Percentiles rank a stretch among this genome's conserved stretches.
These are phyloP conservation scores for Calliopsis andreniformis DNA, from an alignment of 1,140 invertebrate species.

Conservation along the genomic window DNA sequence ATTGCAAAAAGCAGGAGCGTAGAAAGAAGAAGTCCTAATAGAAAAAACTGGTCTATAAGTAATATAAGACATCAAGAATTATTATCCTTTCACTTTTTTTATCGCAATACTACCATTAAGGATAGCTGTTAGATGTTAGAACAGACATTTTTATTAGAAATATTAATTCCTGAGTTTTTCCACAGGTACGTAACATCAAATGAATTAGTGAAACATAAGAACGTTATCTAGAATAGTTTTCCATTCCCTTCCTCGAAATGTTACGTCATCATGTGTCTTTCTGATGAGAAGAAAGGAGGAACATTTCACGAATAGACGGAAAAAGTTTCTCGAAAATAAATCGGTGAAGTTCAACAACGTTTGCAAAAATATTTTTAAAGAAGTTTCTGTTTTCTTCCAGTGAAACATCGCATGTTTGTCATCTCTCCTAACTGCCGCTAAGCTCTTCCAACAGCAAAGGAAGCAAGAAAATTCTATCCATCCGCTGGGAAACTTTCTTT, in stretches of 20 bases:
- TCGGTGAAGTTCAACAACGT: not conserved
- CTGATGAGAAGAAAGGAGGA: not conserved
- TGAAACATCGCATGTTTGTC: not conserved
- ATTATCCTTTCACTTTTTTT: not conserved
- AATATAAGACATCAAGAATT: too few relatives aligned
- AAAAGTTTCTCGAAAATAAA: not conserved
- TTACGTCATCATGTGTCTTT: not conserved
- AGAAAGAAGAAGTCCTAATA: constrained; percentile 15
- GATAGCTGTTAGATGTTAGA: too few relatives aligned
- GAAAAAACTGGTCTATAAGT: not conserved
- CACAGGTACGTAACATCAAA: not conserved
- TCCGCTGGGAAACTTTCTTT: not conserved
- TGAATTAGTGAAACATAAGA: not conserved
- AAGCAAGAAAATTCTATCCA: not conserved
- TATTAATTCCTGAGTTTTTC: too few relatives aligned
- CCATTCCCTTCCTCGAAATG: not conserved
- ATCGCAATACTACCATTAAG: too few relatives aligned
- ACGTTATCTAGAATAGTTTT: not conserved
- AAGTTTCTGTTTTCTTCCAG: not conserved
- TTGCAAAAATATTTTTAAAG: constrained; percentile 4
- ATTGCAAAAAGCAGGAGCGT: constrained; percentile 12
- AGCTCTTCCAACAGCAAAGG: too few relatives aligned
- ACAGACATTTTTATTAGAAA: not conserved
- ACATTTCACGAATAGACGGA: not conserved
- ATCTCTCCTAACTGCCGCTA: not conserved